phyloP scores from a whole-genome alignment of 2,888 invertebrate genomes.

The Aspidapion aeneum region DNA sequence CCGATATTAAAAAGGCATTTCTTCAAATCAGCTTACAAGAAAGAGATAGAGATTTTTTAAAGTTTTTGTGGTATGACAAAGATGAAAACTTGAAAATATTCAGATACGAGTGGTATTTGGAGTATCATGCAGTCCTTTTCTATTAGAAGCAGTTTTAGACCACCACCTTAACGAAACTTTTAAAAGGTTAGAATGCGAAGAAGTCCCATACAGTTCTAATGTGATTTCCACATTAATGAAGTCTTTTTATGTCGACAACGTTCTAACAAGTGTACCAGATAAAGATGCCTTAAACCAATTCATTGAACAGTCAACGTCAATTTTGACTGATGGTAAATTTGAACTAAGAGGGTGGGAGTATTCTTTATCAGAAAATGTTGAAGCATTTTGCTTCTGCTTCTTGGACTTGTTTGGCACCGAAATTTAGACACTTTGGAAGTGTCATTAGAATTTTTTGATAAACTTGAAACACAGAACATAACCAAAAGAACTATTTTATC shows the following conservation, averaged over 20 bases:
- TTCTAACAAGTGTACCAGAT: too few relatives aligned
- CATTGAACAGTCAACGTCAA: conserved; percentile 10
- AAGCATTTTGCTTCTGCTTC: conserved; percentile 4
- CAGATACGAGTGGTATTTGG: conserved; percentile 22
- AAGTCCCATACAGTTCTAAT: background rate
- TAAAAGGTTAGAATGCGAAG: conserved; percentile 4
- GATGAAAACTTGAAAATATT: conserved; percentile 17
- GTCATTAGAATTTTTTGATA: background rate
- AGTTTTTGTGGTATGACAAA: conserved; percentile 31
- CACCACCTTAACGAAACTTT: conserved; percentile 14
- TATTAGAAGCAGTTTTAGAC: conserved; percentile 23
- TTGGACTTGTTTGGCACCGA: conserved; percentile 19
- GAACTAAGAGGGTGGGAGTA: conserved; percentile 23
- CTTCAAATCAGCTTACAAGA: conserved; percentile 31
- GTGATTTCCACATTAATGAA: conserved; percentile 1
- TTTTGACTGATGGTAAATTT: conserved; percentile 13
- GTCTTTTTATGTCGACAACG: background rate
- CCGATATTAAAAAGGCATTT: conserved; percentile 37
- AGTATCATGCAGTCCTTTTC: conserved; percentile 20
- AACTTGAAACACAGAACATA: background rate
- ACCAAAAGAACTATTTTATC: conserved; percentile 18
- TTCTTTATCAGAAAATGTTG: background rate
- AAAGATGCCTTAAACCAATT: conserved; percentile 6
- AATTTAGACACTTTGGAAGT: conserved; percentile 13
- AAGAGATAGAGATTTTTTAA: conserved; percentile 31